Evolutionary conservation across 1,140 invertebrate species (phyloP).

Genomic region (Brachionus koreanus): DNA sequence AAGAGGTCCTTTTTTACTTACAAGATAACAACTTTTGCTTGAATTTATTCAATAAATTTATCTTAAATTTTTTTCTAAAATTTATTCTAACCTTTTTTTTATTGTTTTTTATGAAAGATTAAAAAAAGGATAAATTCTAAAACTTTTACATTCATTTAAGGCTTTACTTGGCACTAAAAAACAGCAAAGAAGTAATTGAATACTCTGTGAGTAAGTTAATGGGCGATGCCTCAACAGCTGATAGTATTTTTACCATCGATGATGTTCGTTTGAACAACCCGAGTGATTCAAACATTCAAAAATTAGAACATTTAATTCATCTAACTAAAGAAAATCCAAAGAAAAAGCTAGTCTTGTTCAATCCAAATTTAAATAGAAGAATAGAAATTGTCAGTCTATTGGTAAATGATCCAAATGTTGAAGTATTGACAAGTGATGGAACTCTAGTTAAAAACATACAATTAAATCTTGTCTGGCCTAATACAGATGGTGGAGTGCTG

Average conservation of each 20-base stretch:
- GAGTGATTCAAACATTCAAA: constrained; percentile 46
- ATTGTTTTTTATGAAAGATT: neutral
- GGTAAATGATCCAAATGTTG: constrained; percentile 21
- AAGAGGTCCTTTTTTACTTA: no score
- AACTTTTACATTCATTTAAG: neutral
- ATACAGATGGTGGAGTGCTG: constrained; percentile 14
- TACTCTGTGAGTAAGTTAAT: constrained; percentile 66
- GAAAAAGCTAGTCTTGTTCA: constrained; percentile 11
- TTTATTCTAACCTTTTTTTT: neutral
- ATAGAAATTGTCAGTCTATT: constrained; percentile 14
- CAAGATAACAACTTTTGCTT: no score
- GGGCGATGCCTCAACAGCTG: neutral
- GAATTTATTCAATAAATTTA: no score
- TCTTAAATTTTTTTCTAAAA: no score
- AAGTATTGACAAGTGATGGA: neutral
- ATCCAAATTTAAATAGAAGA: constrained; percentile 35
- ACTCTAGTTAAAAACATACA: constrained; percentile 1
- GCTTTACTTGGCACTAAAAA: constrained; percentile 62
- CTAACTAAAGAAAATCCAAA: neutral
- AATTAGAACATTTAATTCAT: constrained; percentile 29
- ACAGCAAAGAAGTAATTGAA: constrained; percentile 69
- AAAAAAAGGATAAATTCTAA: neutral
- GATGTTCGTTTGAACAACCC: constrained; percentile 46
- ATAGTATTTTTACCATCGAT: constrained; percentile 31
- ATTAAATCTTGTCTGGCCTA: constrained; percentile 24